Evolutionary conservation across 2,797 vertebrate species (phyloP).

Genomic region (Gallinago solitaria): DNA sequence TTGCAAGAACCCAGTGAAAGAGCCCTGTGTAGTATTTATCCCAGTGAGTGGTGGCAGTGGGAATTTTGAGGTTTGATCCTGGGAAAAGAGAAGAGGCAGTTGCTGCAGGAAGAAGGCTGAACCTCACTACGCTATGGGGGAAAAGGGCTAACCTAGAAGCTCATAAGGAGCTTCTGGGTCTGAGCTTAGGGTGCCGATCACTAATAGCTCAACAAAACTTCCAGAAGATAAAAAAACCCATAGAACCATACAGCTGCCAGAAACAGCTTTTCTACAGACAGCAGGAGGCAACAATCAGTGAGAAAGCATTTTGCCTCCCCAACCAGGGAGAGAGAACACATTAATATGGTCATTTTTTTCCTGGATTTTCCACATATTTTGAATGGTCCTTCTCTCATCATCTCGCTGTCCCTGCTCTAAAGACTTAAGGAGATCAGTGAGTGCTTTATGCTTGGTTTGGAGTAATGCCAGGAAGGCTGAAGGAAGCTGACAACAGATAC

Average conservation of each 20-base stretch:
- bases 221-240: not conserved
- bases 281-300: not conserved
- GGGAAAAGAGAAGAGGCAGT: not conserved
- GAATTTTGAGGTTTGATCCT: not conserved
- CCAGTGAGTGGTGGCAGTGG: not conserved
- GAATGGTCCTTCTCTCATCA: not conserved
- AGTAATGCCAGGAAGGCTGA: not conserved
- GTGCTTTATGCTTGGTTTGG: not conserved
- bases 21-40: not conserved
- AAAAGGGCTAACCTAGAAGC: not conserved
- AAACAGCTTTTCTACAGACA: not conserved
- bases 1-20: not conserved
- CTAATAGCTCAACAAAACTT: not conserved
- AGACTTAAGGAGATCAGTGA: not conserved
- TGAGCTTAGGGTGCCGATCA: not conserved
- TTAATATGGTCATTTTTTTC: not conserved
- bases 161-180: accelerated
- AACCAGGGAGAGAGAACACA: not conserved
- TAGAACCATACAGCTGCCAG: not conserved
- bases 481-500: not conserved
- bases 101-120: not conserved
- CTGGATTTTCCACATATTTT: not conserved
- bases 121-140: not conserved
- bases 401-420: not conserved
- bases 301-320: not conserved